These are phyloP conservation scores for Phoeniculus purpureus DNA, from an alignment of 2,797 vertebrate genomes.

Conservation along the genomic window DNA sequence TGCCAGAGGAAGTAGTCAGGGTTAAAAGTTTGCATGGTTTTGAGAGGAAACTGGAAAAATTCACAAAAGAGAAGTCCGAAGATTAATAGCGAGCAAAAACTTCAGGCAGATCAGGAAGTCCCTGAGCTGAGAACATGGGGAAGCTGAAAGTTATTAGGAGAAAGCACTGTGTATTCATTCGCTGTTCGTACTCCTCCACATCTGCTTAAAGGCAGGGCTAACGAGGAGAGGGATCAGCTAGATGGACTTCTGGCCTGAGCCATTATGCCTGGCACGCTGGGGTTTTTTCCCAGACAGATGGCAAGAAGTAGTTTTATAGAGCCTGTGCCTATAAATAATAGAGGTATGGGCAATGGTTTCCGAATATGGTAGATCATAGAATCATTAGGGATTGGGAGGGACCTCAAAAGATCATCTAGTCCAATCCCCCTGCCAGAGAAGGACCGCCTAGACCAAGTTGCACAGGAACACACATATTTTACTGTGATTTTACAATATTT, in stretches of 20 bases:
- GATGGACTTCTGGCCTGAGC: not conserved
- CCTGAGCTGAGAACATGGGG: not conserved
- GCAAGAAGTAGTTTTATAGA: not conserved
- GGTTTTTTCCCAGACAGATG: not conserved
- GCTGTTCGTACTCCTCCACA: not conserved
- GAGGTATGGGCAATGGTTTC: not conserved
- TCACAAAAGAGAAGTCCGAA: not conserved
- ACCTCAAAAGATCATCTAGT: too few relatives aligned
- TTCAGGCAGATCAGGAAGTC: not conserved
- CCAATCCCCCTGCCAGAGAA: too few relatives aligned
- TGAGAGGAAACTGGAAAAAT: not conserved
- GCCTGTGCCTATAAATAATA: not conserved
- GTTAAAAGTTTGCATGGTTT: constrained; percentile 6
- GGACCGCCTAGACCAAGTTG: too few relatives aligned
- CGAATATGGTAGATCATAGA: not conserved
- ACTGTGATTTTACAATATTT: not conserved
- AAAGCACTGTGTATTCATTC: not conserved
- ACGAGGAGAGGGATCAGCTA: not conserved
- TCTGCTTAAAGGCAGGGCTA: not conserved
- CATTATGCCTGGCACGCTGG: not conserved
- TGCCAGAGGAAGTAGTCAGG: not conserved
- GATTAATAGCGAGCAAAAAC: not conserved
- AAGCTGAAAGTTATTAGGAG: not conserved
- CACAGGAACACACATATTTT: not conserved
- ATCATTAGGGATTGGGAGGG: too few relatives aligned